phyloP scores from a whole-genome alignment of 2,113 vertebrate species.

The Gobius niger region DNA sequence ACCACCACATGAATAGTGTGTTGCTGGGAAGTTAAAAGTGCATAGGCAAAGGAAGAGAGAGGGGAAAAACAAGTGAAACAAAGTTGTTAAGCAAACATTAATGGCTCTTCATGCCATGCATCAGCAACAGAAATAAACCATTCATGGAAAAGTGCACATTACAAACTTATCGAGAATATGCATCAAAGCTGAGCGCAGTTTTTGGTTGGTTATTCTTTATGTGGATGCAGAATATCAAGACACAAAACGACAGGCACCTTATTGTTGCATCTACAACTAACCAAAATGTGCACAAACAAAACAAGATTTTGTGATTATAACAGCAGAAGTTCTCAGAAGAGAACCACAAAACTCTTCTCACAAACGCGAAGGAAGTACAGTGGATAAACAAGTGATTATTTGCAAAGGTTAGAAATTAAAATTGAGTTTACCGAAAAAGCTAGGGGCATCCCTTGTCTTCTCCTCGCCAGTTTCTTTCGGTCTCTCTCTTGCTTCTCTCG shows the following conservation, averaged over 20 bases:
- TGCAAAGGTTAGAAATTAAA: background rate
- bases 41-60: constrained; percentile 84
- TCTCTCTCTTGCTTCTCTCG: constrained; percentile 96
- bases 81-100: constrained; percentile 63
- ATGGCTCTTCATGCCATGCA: constrained; percentile 57
- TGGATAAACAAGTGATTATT: background rate
- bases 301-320: too few relatives aligned
- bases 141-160: constrained; percentile 37
- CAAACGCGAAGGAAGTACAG: background rate
- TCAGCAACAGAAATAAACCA: constrained; percentile 59
- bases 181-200: constrained; percentile 6
- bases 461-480: constrained; percentile 92
- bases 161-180: background rate
- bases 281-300: background rate
- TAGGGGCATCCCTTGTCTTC: constrained; percentile 92
- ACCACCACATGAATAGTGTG: constrained; percentile 99
- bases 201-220: constrained; percentile 10
- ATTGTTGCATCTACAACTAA: background rate
- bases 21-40: constrained; percentile 89
- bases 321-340: too few relatives aligned
- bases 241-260: background rate
- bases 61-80: constrained; percentile 71
- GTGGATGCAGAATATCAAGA: constrained; percentile 11
- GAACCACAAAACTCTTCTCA: background rate
- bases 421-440: constrained; percentile 88